Conservation (phyloP, 2,113 vertebrate species). For the Seriola aureovittata region DNA sequence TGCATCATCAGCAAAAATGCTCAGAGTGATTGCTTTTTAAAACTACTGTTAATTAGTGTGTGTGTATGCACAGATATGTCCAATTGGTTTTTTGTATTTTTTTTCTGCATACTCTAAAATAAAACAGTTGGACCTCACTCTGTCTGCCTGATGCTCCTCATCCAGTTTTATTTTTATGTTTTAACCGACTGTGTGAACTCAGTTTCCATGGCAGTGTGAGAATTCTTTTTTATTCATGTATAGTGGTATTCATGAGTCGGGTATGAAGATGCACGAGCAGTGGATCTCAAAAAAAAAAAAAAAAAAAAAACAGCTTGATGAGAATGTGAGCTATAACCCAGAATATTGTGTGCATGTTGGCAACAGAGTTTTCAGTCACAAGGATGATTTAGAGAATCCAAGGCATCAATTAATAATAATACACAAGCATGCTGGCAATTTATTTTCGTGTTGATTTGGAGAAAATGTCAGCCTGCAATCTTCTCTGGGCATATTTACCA, state of each 20-base stretch:
- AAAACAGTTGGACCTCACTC: neutral
- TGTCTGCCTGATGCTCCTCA: neutral
- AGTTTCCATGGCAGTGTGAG: slow-evolving; percentile 70
- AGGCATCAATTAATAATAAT: slow-evolving; percentile 23
- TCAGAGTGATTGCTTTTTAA: slow-evolving; percentile 2
- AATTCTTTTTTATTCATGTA: slow-evolving; percentile 36
- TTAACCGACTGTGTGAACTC: slow-evolving; percentile 20
- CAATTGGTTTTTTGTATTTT: neutral
- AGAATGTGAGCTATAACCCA: slow-evolving; percentile 11
- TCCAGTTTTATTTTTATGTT: slow-evolving; percentile 8
- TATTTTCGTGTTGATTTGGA: slow-evolving; percentile 1
- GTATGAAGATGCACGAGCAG: slow-evolving; percentile 25
- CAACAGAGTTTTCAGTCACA: slow-evolving; percentile 4
- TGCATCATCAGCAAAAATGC: neutral
- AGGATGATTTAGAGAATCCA: slow-evolving; percentile 15
- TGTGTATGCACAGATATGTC: neutral
- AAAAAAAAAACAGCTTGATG: slow-evolving; percentile 2
- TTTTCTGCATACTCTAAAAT: neutral
- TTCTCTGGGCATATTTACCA: slow-evolving; percentile 11
- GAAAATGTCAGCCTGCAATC: neutral
- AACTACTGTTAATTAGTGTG: neutral
- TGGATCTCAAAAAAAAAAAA: neutral
- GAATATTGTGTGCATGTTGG: neutral
- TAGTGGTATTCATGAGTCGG: slow-evolving; percentile 31
- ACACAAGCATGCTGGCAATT: slow-evolving; percentile 11